Conservation (phyloP, 2,113 vertebrate genomes). For the Papio anubis region DNA sequence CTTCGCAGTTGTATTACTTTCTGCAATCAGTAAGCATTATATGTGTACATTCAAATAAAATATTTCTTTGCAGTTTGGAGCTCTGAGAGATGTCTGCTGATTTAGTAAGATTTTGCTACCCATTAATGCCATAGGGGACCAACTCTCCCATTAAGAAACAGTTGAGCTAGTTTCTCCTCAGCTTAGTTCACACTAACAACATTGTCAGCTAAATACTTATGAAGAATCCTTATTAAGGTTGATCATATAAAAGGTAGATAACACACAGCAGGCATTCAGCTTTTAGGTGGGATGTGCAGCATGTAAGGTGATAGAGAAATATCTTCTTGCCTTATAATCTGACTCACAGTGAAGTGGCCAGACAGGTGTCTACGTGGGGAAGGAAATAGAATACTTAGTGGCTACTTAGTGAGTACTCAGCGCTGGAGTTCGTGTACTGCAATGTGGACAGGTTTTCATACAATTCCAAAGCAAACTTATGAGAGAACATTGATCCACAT, state of each 20-base stretch:
- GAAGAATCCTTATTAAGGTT: not conserved
- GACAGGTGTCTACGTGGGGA: rapidly evolving
- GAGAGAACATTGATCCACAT: not conserved
- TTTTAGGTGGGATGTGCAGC: not conserved
- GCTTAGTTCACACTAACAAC: not conserved
- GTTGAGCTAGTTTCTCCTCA: not conserved
- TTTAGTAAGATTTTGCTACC: not conserved
- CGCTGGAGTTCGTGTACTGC: rapidly evolving
- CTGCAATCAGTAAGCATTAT: not conserved
- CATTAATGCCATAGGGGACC: not conserved
- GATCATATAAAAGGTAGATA: slow-evolving; percentile 23
- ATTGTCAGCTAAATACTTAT: not conserved
- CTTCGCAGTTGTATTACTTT: too few relatives aligned
- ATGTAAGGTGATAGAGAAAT: not conserved
- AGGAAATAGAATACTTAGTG: not conserved
- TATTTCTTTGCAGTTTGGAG: not conserved
- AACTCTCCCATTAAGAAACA: not conserved
- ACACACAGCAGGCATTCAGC: not conserved
- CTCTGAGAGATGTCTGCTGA: not conserved
- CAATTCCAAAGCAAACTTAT: not conserved
- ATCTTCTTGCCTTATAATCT: not conserved
- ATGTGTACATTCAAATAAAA: not conserved
- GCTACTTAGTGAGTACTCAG: not conserved
- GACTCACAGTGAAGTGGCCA: not conserved
- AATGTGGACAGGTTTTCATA: rapidly evolving